Conservation (phyloP, 2,797 vertebrate genomes). For the Masticophis lateralis region DNA sequence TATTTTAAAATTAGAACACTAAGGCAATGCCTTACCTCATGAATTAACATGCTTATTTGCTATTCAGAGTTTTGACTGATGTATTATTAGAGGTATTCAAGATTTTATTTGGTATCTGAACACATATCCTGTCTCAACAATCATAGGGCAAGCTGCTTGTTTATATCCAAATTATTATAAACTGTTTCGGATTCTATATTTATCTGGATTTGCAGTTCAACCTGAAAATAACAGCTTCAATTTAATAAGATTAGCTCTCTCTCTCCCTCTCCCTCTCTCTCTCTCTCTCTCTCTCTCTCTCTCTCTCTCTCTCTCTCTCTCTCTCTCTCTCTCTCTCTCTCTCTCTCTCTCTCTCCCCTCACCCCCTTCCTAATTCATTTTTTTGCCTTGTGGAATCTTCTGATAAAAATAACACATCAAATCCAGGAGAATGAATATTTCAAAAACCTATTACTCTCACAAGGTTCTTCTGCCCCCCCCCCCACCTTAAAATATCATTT, state of each 20-base stretch:
- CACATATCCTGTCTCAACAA: not conserved
- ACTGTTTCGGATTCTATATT: slow-evolving; percentile 1
- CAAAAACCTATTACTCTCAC: not conserved
- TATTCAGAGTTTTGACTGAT: not conserved
- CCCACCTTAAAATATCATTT: slow-evolving; percentile 8
- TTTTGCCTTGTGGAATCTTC: not conserved
- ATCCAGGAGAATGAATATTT: not conserved
- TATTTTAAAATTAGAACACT: not conserved
- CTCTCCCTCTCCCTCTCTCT: not conserved
- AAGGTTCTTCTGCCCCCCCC: not conserved
- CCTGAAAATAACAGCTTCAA: not conserved
- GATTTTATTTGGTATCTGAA: not conserved
- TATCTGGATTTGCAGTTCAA: slow-evolving; percentile 28
- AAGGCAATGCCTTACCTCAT: not conserved
- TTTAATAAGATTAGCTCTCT: not conserved
- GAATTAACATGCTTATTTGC: not conserved
- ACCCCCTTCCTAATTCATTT: not conserved
- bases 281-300: not conserved
- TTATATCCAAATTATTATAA: not conserved
- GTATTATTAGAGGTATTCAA: not conserved
- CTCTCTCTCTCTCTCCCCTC: too few relatives aligned
- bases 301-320: too few relatives aligned
- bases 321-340: accelerated
- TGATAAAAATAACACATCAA: slow-evolving; percentile 25
- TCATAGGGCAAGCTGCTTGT: not conserved